A percentile compares a stretch with the other conserved stretches of the same genome.
Evolutionary conservation across 2,888 invertebrate species (phyloP).

Genomic region (Drosophila austrosaltans): DNA sequence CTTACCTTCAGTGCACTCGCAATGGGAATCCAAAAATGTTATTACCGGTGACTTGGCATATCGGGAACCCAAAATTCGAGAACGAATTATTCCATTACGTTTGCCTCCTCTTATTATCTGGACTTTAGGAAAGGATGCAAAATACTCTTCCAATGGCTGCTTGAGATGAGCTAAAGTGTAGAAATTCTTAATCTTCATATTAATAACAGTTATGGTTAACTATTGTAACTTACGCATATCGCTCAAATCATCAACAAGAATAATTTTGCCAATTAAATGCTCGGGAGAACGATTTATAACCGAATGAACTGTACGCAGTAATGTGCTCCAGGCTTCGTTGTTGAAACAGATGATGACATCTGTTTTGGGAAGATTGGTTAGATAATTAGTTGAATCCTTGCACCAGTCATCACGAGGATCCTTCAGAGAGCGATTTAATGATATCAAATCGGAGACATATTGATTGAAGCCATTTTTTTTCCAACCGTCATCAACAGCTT

Average conservation of each 20-base stretch:
- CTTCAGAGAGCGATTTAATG: slow-evolving; percentile 95
- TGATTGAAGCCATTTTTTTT: slow-evolving; percentile 99
- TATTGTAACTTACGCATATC: slow-evolving; percentile 91
- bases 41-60: slow-evolving; percentile 93
- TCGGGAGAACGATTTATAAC: slow-evolving; percentile 96
- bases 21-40: slow-evolving; percentile 99
- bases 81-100: slow-evolving; percentile 97
- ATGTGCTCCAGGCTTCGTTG: slow-evolving; percentile 99
- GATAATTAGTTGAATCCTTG: slow-evolving; percentile 89
- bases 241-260: slow-evolving; percentile 98
- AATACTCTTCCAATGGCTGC: slow-evolving; percentile 96
- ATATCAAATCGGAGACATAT: slow-evolving; percentile 98
- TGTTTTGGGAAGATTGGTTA: slow-evolving; percentile 90
- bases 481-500: slow-evolving; percentile 97
- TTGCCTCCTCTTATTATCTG: slow-evolving; percentile 94
- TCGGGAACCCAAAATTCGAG: slow-evolving; percentile 94
- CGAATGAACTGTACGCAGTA: slow-evolving; percentile 97
- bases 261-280: slow-evolving; percentile 94
- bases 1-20: slow-evolving; percentile 95
- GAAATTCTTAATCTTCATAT: neutral
- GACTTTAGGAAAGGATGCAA: slow-evolving; percentile 94
- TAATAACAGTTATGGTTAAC: neutral
- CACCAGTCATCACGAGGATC: slow-evolving; percentile 98
- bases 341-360: slow-evolving; percentile 98
- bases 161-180: slow-evolving; percentile 91